These are phyloP conservation scores for Hippolais icterina DNA, from an alignment of 2,113 vertebrate species.

Conservation along the genomic window DNA sequence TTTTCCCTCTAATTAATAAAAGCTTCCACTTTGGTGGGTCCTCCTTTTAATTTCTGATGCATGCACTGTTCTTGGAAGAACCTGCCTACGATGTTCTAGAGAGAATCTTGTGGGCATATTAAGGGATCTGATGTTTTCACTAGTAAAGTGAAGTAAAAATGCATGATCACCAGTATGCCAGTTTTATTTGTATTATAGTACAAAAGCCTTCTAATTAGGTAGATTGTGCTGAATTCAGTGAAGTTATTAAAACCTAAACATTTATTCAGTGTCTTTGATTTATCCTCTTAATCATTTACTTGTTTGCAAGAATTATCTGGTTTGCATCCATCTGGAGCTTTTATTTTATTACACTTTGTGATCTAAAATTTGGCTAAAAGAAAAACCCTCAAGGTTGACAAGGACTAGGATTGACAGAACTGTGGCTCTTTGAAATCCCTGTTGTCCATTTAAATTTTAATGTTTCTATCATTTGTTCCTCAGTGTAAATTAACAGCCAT, in stretches of 20 bases:
- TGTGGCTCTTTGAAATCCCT: constrained; percentile 86
- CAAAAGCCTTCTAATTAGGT: background rate
- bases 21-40: background rate
- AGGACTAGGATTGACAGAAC: constrained; percentile 85
- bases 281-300: background rate
- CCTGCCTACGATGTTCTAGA: background rate
- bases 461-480: constrained; percentile 99
- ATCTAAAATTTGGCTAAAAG: constrained; percentile 73
- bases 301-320: constrained; percentile 6
- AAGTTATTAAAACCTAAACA: background rate
- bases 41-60: background rate
- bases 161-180: background rate
- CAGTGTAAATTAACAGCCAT: constrained; percentile 97
- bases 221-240: background rate
- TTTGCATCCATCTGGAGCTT: background rate
- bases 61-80: background rate
- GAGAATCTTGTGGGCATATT: background rate
- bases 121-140: background rate
- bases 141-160: background rate
- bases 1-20: background rate
- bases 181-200: background rate
- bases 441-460: constrained; percentile 97
- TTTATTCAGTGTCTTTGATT: constrained; percentile 5
- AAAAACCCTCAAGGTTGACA: constrained; percentile 91
- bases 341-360: constrained; percentile 27